A percentile compares a stretch with the other conserved stretches of the same genome.
These are phyloP conservation scores for Tricholauxania praeusta DNA, from an alignment of 2,888 invertebrate genomes.

Conservation along the genomic window DNA sequence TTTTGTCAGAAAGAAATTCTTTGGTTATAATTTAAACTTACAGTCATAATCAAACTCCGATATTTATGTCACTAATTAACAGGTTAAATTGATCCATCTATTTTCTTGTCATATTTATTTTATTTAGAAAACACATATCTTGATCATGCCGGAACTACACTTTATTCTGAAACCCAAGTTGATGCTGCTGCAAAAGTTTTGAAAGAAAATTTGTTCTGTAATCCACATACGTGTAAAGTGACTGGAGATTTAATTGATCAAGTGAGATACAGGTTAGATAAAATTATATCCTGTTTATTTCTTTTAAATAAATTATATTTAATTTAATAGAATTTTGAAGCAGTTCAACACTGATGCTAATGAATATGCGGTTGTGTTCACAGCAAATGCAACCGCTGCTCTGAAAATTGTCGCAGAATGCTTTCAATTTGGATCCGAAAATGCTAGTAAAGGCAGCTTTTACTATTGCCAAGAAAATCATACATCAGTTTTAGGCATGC, in stretches of 20 bases:
- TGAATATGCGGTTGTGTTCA: slow-evolving; percentile 91
- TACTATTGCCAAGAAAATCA: slow-evolving; percentile 91
- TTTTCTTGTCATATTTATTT: no score
- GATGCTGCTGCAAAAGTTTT: slow-evolving; percentile 76
- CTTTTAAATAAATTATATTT: slow-evolving; percentile 22
- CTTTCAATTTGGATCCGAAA: slow-evolving; percentile 73
- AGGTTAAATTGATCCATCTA: no score
- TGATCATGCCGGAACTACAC: slow-evolving; percentile 89
- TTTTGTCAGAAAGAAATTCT: no score
- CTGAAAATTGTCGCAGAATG: slow-evolving; percentile 86
- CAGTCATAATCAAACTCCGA: no score
- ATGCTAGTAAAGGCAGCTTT: slow-evolving; percentile 72
- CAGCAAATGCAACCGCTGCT: slow-evolving; percentile 91
- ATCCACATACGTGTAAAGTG: slow-evolving; percentile 89
- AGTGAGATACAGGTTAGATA: slow-evolving; percentile 77
- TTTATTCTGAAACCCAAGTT: slow-evolving; percentile 84
- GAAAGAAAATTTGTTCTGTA: slow-evolving; percentile 81
- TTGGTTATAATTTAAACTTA: no score
- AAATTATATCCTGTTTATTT: background rate
- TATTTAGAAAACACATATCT: slow-evolving; percentile 79
- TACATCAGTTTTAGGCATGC: slow-evolving; percentile 94
- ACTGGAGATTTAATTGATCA: slow-evolving; percentile 89
- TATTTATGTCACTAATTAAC: no score
- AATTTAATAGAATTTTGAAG: slow-evolving; percentile 76
- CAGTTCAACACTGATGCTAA: slow-evolving; percentile 85